phyloP scores from a whole-genome alignment of 2,797 vertebrate genomes.

The Nyctibius grandis region DNA sequence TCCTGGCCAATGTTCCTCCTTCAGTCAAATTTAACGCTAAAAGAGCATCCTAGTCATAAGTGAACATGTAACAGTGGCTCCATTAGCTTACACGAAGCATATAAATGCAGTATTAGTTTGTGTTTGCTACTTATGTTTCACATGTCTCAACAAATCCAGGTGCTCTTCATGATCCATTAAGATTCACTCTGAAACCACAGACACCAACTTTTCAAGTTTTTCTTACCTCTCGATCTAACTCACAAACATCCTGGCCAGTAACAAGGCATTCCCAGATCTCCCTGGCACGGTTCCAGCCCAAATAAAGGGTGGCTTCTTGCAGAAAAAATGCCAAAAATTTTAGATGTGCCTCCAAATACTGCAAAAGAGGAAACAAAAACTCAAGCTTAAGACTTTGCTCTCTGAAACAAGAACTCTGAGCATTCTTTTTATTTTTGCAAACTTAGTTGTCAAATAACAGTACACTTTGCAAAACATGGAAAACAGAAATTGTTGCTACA shows the following conservation, averaged over 20 bases:
- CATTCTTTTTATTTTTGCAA: background rate
- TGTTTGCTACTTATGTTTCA: background rate
- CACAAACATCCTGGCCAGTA: slow-evolving; percentile 93
- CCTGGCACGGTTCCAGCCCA: slow-evolving; percentile 97
- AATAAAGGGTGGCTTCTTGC: slow-evolving; percentile 97
- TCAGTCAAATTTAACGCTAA: background rate
- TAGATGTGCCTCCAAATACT: slow-evolving; percentile 98
- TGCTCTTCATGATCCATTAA: background rate
- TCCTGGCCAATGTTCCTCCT: background rate
- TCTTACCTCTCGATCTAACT: slow-evolving; percentile 94
- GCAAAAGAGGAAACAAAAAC: slow-evolving; percentile 50
- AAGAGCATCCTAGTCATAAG: background rate
- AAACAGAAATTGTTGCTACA: background rate
- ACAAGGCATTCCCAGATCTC: slow-evolving; percentile 99
- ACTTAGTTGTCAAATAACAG: background rate
- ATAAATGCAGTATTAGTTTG: background rate
- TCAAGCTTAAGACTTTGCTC: slow-evolving; percentile 25
- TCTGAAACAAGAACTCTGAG: background rate
- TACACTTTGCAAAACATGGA: background rate
- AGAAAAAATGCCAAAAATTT: slow-evolving; percentile 99
- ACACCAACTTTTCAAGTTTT: background rate
- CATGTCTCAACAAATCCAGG: background rate
- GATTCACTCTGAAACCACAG: background rate
- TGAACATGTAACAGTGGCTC: background rate
- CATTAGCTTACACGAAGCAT: background rate